Conservation (phyloP, 1,140 invertebrate species). For the Apocrypta bakeri region DNA sequence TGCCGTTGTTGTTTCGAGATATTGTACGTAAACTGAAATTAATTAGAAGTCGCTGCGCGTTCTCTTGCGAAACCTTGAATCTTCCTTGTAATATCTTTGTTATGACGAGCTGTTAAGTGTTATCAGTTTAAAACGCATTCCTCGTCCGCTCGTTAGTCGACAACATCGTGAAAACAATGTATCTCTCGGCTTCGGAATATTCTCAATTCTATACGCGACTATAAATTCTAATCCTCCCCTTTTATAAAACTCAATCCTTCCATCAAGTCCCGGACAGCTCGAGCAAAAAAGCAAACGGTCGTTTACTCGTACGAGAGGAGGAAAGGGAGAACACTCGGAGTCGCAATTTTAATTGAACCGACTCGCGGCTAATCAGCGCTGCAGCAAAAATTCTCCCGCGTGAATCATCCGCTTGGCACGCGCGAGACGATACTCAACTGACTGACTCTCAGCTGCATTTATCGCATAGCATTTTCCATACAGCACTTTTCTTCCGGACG, state of each 20-base stretch:
- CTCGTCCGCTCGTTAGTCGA: neutral
- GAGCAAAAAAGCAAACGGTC: too few relatives aligned
- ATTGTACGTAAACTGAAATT: neutral
- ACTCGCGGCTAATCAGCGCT: neutral
- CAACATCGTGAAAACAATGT: neutral
- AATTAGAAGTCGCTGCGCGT: neutral
- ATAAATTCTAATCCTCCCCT: neutral
- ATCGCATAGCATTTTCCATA: conserved; percentile 8
- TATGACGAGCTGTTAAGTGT: neutral
- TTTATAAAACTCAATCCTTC: neutral
- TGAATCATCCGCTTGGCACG: conserved; percentile 28
- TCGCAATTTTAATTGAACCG: conserved; percentile 1
- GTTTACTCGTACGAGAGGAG: too few relatives aligned
- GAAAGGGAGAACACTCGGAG: too few relatives aligned
- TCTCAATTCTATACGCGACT: too few relatives aligned
- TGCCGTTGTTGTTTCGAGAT: too few relatives aligned
- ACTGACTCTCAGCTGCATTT: neutral
- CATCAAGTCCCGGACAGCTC: neutral
- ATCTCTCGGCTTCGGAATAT: neutral
- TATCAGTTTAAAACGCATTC: neutral
- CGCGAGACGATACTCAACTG: neutral
- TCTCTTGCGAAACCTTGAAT: conserved; percentile 1
- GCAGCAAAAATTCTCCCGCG: neutral
- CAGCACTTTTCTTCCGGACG: conserved; percentile 3
- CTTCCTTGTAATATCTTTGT: neutral